Evolutionary conservation across 1,140 invertebrate genomes (phyloP), one percentile per base, ranked within the genome.

Genomic region (Aradophagus sp.): DNA sequence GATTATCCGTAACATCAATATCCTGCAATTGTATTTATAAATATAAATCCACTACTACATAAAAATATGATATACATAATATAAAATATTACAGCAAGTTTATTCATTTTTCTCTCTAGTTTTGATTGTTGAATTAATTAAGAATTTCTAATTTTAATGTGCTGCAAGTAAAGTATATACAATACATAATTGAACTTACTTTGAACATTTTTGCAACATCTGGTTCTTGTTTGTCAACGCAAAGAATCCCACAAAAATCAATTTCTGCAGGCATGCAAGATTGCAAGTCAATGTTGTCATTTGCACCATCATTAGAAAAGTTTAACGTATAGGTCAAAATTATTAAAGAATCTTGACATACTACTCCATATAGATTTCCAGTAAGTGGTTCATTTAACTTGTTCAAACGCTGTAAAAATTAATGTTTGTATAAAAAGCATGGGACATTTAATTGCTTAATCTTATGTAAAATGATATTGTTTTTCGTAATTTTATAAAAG

Each of bases 1-100:
- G 92, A 84, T 92, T 93, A 77, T 93, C 91, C 38, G 91, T 93
- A 48, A 92, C 89, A 80, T 93, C 90, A 67, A 93, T 89, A 77
- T 91, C 89, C 87, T 90, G 73, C 66, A 87, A 83, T 15, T 11
- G 14, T 19, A 29, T 19, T 50, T 8, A 23, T 20, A 47, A 23
- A 19, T 2, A 11, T 15, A 31, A 12, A n/a, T 19, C 0, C 11
- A 19, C 14, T 11, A 20, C 12, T 39, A 20, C 12, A 5, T 11
- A 12, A 20, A 38, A 23, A 23, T 5, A 23, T 23, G 8, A 23
- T 5, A 65, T n/a, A 32, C 11, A 19, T 32, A 44, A 8, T 16
- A 13, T 16, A 26, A 2, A 38, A 10, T 34, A 26, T 13, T 16
- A 61, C 26, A 23, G 4, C 8, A n/a, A n/a, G n/a, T 29, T 23